These are phyloP conservation scores for Atlantisia rogersi DNA, from an alignment of 2,113 vertebrate species.

Conservation along the genomic window DNA sequence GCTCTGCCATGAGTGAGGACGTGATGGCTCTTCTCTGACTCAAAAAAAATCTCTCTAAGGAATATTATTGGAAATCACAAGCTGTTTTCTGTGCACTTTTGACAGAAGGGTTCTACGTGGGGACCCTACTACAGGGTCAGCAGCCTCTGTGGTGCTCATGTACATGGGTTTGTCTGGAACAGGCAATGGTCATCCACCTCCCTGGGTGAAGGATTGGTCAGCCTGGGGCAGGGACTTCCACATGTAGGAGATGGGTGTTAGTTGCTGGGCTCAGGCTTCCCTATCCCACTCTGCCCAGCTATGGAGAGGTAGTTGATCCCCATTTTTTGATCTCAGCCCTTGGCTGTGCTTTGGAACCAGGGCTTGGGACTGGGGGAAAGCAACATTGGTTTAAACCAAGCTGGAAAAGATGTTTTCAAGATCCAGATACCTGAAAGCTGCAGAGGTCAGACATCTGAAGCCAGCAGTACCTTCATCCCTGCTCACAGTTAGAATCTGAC, in stretches of 20 bases:
- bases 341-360: not conserved
- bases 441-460: not conserved
- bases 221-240: not conserved
- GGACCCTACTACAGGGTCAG: not conserved
- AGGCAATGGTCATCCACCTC: fast-evolving
- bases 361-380: too few relatives aligned
- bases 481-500: not conserved
- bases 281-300: not conserved
- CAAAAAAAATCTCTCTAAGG: not conserved
- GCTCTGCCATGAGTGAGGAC: not conserved
- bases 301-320: fast-evolving
- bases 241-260: fast-evolving
- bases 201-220: not conserved
- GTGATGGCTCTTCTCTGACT: not conserved
- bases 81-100: not conserved
- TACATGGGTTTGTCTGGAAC: fast-evolving
- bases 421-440: not conserved
- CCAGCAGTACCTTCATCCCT: not conserved
- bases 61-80: not conserved
- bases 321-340: not conserved
- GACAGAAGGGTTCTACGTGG: not conserved
- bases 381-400: not conserved
- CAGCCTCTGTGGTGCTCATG: not conserved
- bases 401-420: not conserved
- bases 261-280: not conserved